A percentile compares a stretch with the other conserved stretches of the same genome.
These are phyloP conservation scores for Anthrax anthrax DNA, from an alignment of 2,888 invertebrate species.

Conservation along the genomic window DNA sequence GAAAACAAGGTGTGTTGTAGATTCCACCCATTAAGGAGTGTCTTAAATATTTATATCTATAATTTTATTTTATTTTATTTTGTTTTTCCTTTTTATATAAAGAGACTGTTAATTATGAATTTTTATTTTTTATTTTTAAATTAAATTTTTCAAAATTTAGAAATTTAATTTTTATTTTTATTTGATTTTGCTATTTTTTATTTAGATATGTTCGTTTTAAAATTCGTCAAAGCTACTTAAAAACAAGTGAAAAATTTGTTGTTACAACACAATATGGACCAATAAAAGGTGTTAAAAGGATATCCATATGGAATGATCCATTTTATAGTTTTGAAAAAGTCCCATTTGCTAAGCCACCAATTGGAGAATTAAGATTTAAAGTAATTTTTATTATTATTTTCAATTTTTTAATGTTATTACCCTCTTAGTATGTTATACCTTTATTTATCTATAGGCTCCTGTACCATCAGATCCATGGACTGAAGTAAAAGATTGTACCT, in stretches of 20 bases:
- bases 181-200: neutral
- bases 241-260: conserved; percentile 21
- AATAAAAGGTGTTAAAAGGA: conserved; percentile 27
- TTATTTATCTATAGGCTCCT: conserved; percentile 23
- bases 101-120: too few species aligned
- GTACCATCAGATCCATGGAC: conserved; percentile 32
- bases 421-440: neutral
- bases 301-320: conserved; percentile 25
- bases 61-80: too few species aligned
- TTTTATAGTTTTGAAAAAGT: conserved; percentile 30
- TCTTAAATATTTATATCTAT: too few species aligned
- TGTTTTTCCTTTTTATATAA: too few species aligned
- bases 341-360: conserved; percentile 30
- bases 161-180: neutral
- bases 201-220: conserved; percentile 30
- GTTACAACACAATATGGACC: conserved; percentile 25
- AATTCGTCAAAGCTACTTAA: conserved; percentile 25
- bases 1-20: too few species aligned
- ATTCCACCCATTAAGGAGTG: too few species aligned
- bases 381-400: neutral
- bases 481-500: conserved; percentile 31
- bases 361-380: conserved; percentile 22
- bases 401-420: too few species aligned
- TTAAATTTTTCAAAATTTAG: too few species aligned
- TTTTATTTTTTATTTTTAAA: too few species aligned